Base-by-base conservation (phyloP, 2,113 vertebrate species). In the Rynchops niger region DNA sequence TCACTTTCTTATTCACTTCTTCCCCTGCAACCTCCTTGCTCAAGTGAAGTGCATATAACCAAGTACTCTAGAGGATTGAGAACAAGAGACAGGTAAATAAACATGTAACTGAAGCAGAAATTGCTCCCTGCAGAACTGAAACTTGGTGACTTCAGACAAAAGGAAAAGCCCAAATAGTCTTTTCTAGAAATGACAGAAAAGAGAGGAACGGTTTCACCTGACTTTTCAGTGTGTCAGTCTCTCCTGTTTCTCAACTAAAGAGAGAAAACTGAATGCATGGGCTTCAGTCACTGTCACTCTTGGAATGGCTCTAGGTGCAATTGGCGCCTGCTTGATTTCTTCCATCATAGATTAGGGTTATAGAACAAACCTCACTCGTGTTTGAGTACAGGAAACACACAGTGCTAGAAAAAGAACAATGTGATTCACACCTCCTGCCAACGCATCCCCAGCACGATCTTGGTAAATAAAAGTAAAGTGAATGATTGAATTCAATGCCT, bases 321-420 rank as follows among this genome's bases (percentile, higher is more conserved):
- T 17, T 43, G 18, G 9, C 0, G 0, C 26, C 59, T 53, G 49
- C 49, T 81, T 38, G 5, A 34, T 86, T 77, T 56, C 72, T 86
- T 73, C 63, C 12, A 2, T 42, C 38, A 12, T 12, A 25, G 23
- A 22, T 58, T 23, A 62, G 45, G 16, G 30, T 8, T 34, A 9
- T 0, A 36, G 61, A 43, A 50, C 36, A 26, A 53, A 72, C 47
- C 29, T 40, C 29, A 34, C 0, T 2, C 25, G 12, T 22, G 17
- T 58, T 12, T 49, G 30, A 56, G 5, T 7, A 34, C 15, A 42
- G 67, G 70, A 80, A 62, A 52, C 14, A 40, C 25, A 18, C 9
- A 56, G 34, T 0, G 0, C 7, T 59, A 17, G 29, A 50, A 62
- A 49, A 55, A 74, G 38, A 85, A 79, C 0, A 65, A 2, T 0